phyloP scores from a whole-genome alignment of 2,113 vertebrate genomes.

The Phaetusa simplex region DNA sequence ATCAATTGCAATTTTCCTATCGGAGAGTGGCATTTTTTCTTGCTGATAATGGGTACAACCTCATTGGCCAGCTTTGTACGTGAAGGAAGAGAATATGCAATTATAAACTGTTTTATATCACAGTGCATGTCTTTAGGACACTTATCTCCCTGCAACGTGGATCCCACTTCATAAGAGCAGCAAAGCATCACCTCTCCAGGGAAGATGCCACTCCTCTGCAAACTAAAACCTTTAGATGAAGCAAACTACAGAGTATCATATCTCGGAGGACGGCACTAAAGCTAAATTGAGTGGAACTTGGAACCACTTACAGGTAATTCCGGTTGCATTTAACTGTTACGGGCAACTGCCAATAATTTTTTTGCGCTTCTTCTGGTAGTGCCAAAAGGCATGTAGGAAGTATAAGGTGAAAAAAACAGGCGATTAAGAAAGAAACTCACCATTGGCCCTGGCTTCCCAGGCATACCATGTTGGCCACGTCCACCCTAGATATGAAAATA shows the following conservation, averaged over 20 bases:
- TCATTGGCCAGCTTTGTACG: background rate
- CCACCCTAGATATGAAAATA: conserved; percentile 76
- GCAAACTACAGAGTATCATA: background rate
- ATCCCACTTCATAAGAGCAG: background rate
- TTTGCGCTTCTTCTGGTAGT: background rate
- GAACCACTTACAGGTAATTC: background rate
- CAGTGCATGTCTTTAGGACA: background rate
- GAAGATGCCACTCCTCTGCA: background rate
- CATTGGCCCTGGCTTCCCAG: conserved; percentile 88
- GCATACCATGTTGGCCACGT: conserved; percentile 86
- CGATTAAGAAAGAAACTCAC: conserved; percentile 36
- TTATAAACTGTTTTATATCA: background rate
- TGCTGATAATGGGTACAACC: background rate
- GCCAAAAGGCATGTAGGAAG: background rate
- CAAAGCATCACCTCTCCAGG: background rate
- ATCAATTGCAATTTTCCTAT: background rate
- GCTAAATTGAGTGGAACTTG: background rate
- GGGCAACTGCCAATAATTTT: background rate
- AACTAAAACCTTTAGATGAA: background rate
- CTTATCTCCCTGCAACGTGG: background rate
- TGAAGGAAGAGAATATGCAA: background rate
- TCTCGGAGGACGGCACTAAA: background rate
- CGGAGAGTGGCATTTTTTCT: background rate
- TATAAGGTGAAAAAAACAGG: background rate
- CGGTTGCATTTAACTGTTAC: background rate